Base-by-base conservation (phyloP, 2,888 invertebrate genomes). In the Agapostemon virescens region DNA sequence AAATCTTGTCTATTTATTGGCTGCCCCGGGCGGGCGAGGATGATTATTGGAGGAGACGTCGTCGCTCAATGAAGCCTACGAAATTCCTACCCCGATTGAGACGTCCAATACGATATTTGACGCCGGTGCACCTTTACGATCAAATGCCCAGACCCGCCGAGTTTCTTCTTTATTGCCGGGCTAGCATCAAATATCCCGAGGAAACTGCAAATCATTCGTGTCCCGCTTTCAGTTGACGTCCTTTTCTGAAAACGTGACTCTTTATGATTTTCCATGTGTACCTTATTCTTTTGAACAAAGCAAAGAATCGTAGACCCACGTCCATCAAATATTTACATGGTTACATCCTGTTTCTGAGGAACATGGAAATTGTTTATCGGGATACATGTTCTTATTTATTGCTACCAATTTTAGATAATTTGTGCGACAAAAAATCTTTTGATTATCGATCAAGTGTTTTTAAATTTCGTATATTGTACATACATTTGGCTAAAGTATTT, bases 1-100 rank as follows among this genome's bases (percentile, higher is more conserved):
- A 89, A 90, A 90, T 91, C 90, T 91, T 86, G 88, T 88, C 88
- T 91, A 90, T 90, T 92, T 91, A 90, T 91, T 91, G 90, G 87
- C 84, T 81, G 85, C 88, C 88, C 82, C 84, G 76, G 87, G 83
- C 45, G n/a, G 84, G 83, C 82, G 33, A 33, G 74, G 88, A 90
- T 90, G 88, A 90, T 91, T 89, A 89, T 90, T 86, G 86, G 88
- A 83, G 83, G 84, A 88, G 88, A 90, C 87, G 88, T 88, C 40
- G 49, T 38, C 69, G 64, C 55, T 66, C 66, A 30, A n/a, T 36
- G 71, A 70, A 69, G 77, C 74, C 66, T 82, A 63, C 69, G 61
- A 36, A 77, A 68, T 77, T 74, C 64, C 23, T 26, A 36, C 6
- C 40, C 36, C 73, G 71, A 81, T 78, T 52, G 64, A 68, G 36